phyloP scores from a whole-genome alignment of 2,888 invertebrate genomes.

The Lymantria dispar region DNA sequence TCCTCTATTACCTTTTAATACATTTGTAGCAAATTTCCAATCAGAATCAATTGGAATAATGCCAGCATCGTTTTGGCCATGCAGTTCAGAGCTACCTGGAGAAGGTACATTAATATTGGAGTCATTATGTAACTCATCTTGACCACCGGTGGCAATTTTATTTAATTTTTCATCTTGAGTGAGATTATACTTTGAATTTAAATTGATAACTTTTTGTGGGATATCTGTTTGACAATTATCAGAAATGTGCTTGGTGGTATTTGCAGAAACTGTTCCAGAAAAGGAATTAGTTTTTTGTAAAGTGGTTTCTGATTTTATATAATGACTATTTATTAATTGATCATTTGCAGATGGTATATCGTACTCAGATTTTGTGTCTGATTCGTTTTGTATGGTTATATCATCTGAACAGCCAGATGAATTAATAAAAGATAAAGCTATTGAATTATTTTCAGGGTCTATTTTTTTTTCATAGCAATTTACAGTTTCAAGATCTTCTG shows the following conservation, averaged over 20 bases:
- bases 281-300: neutral
- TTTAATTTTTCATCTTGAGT: neutral
- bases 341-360: neutral
- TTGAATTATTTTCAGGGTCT: neutral
- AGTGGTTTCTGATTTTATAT: neutral
- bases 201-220: too few species aligned
- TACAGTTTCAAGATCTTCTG: neutral
- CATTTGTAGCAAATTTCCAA: neutral
- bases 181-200: neutral
- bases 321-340: neutral
- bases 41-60: neutral
- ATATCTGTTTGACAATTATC: neutral
- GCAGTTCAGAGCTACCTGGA: neutral
- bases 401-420: neutral
- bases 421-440: neutral
- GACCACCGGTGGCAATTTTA: neutral
- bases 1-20: neutral
- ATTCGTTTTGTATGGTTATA: neutral
- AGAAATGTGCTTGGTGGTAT: neutral
- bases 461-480: neutral
- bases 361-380: neutral
- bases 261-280: neutral
- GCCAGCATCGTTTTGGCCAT: neutral
- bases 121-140: neutral
- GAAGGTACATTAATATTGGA: neutral